These are phyloP conservation scores for Helobdella robusta DNA, from an alignment of 2,888 invertebrate genomes.

Conservation along the genomic window DNA sequence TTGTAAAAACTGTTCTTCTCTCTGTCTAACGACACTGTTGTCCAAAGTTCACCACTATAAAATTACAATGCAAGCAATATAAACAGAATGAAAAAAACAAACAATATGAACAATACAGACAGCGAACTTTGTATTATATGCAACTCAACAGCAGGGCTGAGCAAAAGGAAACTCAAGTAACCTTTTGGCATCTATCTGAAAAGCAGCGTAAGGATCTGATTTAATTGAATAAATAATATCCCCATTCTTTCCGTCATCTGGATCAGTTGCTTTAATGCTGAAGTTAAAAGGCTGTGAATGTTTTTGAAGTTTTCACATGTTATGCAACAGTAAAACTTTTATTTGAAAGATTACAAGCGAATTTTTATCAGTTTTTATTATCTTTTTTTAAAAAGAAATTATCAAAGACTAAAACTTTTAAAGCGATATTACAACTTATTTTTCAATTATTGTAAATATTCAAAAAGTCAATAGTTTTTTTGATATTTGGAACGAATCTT, in stretches of 20 bases:
- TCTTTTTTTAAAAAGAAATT: too few relatives aligned
- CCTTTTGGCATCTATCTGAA: conserved; percentile 27
- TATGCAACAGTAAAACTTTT: neutral
- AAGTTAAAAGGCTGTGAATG: neutral
- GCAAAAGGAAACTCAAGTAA: neutral
- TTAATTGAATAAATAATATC: conserved; percentile 16
- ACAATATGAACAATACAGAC: too few relatives aligned
- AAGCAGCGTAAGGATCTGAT: conserved; percentile 12
- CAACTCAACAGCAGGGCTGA: too few relatives aligned
- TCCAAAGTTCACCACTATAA: conserved; percentile 25
- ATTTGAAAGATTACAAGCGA: neutral
- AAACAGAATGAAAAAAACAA: too few relatives aligned
- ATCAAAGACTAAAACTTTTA: too few relatives aligned
- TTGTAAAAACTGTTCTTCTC: conserved; percentile 23
- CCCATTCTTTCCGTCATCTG: conserved; percentile 20
- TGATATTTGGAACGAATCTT: too few relatives aligned
- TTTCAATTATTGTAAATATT: too few relatives aligned
- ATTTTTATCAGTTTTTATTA: too few relatives aligned
- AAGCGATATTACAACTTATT: too few relatives aligned
- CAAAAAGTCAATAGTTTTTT: too few relatives aligned
- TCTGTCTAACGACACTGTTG: conserved; percentile 23
- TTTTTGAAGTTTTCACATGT: neutral
- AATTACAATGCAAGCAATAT: neutral
- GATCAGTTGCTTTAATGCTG: conserved; percentile 7
- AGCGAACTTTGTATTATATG: too few relatives aligned